These are phyloP conservation scores for Maniola jurtina DNA, from an alignment of 1,140 invertebrate species.

Conservation along the genomic window DNA sequence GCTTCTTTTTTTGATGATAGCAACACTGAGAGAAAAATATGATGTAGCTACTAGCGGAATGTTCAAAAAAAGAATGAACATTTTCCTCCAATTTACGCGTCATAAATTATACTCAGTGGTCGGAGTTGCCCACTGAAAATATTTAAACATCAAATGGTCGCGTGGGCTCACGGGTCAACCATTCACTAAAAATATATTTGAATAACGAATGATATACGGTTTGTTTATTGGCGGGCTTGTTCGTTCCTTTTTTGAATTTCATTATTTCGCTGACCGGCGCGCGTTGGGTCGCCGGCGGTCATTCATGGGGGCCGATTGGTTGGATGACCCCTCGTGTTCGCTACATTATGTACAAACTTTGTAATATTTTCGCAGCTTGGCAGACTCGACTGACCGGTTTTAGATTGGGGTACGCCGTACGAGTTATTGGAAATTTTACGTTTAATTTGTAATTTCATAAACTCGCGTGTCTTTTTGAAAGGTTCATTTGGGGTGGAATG, in stretches of 20 bases:
- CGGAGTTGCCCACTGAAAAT: conserved; percentile 66
- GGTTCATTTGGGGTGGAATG: conserved; percentile 33
- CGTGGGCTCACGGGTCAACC: conserved; percentile 73
- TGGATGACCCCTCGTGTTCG: conserved; percentile 59
- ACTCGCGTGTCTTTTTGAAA: conserved; percentile 35
- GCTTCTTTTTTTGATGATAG: background rate
- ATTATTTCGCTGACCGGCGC: conserved; percentile 66
- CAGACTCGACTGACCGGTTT: conserved; percentile 47
- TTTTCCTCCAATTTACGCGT: conserved; percentile 49
- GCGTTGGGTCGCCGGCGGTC: conserved; percentile 64
- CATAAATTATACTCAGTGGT: conserved; percentile 63
- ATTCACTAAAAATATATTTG: conserved; percentile 73
- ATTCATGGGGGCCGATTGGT: conserved; percentile 49
- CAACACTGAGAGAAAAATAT: background rate
- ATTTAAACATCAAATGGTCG: conserved; percentile 72
- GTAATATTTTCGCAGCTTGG: conserved; percentile 74
- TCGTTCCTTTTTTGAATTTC: conserved; percentile 67
- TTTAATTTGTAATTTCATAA: conserved; percentile 70
- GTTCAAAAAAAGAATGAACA: background rate
- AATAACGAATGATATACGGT: conserved; percentile 77
- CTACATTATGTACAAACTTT: conserved; percentile 69
- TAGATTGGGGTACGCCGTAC: conserved; percentile 31
- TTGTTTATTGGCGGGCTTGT: conserved; percentile 76
- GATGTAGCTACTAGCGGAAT: background rate
- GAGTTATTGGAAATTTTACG: conserved; percentile 69